Percentiles rank a stretch among this genome's conserved stretches.
phyloP scores from a whole-genome alignment of 2,888 invertebrate species.

The Sepiola atlantica region DNA sequence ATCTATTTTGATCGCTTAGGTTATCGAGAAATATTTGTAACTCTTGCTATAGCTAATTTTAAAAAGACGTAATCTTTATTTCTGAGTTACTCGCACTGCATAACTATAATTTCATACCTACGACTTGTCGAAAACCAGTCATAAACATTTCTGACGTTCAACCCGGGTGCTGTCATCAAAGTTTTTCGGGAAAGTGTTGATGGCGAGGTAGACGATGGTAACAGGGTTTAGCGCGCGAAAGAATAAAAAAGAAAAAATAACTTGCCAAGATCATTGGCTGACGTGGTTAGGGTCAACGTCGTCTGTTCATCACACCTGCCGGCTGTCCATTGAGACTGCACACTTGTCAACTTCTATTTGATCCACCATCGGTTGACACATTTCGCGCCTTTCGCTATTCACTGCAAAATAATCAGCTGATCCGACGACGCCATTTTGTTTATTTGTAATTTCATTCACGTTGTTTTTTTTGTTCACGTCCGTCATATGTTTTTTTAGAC shows the following conservation, averaged over 20 bases:
- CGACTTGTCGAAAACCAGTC: not conserved
- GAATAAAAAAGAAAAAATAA: not conserved
- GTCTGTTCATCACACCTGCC: not conserved
- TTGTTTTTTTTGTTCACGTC: not conserved
- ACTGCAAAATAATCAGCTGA: not conserved
- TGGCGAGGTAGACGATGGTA: not conserved
- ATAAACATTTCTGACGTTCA: not conserved
- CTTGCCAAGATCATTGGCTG: not conserved
- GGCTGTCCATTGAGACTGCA: constrained; percentile 3
- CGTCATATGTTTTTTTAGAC: not conserved
- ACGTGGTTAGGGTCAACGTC: not conserved
- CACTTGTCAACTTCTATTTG: constrained; percentile 10
- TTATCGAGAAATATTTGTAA: too few species aligned
- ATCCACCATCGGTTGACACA: not conserved
- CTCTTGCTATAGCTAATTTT: too few species aligned
- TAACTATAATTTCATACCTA: not conserved
- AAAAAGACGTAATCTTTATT: too few species aligned
- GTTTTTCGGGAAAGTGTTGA: not conserved
- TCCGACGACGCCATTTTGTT: not conserved
- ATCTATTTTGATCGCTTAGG: too few species aligned
- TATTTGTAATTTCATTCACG: not conserved
- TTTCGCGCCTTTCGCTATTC: not conserved
- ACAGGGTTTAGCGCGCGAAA: not conserved
- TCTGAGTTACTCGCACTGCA: not conserved
- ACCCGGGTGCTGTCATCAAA: not conserved